Base-by-base conservation (phyloP, 2,797 vertebrate genomes). In the Pseudocheirus occidentalis region DNA sequence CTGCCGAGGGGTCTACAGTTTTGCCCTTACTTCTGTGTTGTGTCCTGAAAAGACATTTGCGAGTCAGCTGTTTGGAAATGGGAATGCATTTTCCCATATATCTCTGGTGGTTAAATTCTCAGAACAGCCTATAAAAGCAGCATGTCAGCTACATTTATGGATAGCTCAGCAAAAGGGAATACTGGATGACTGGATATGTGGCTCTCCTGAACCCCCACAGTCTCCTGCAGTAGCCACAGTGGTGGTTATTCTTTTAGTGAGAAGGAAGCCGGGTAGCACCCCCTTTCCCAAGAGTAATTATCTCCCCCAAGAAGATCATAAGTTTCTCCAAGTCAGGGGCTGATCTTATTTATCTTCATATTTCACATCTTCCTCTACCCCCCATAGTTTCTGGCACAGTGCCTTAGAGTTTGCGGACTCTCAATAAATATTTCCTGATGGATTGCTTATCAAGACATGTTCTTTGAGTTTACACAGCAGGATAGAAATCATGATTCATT, bases 401-500 rank as follows among this genome's bases (percentile, higher is more conserved):
- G 31, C 54, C 1, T 52, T 16, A 10, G 92, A 92, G 62, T 95
- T 92, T 90, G 52, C 90, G 40, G 7, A 27, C n/a, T 81, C 92
- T 95, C 90, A 13, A 55, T 97, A 94, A 95, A 94, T 95, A 95
- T 91, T 5, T 92, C 40, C 96, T 94, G 87, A 92, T 87, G 73
- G 73, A 87, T 87, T 87, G 73, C 40, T 73, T 92, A 3, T 93
- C 55, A 94, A 81, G 95, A 91, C 92, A 94, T 89, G 62, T 92
- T 95, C 95, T 96, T 95, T 93, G 89, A 73, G 66, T 96, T 95
- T 95, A 94, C 66, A 94, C 46, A 92, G 92, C 92, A 95, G 93
- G 94, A 94, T 94, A 95, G 94, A 40, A 91, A 92, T 10, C 97
- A 56, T 94, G 97, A 96, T 96, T 97, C 95, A 54, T 0, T 57